Evolutionary conservation across 2,888 invertebrate species (phyloP), one percentile per base, ranked within the genome.

Genomic region (Tortrix viridana): DNA sequence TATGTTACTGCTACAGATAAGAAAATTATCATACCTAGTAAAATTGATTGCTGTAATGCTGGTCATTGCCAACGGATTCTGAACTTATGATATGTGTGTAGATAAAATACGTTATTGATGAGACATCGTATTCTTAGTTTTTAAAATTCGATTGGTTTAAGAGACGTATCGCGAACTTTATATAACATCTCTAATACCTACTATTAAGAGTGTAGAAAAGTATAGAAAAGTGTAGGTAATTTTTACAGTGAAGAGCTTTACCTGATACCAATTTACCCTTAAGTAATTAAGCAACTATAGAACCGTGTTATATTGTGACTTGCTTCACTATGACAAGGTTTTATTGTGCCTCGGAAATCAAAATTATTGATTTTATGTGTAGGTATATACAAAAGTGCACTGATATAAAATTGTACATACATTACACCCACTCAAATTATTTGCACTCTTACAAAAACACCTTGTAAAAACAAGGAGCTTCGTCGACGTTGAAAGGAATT

Each of bases 361-460:
- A 0, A 32, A 32, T 32, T 0, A 32, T 32, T n/a, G 1, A 32
- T 32, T 32, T 32, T 48, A 49, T 48, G 43, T 37, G 54, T 18
- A 49, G 12, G 60, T 61, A 56, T 60, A 32, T 65, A 60, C 56
- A 60, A 49, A 23, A n/a, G 56, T 61, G 56, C 46, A 55, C 26
- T 52, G 41, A 55, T 26, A 65, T 44, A 49, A 58, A 67, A 37
- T n/a, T 26, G 14, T 48, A 54, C 37, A 54, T 58, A 58, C 32
- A 56, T 37, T 48, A 62, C 57, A 62, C 62, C 62, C 62, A 62
- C 56, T 57, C 50, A 20, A n/a, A 49, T 57, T 56, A 57, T 46
- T 52, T 55, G 49, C 19, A 50, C 19, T 52, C 56, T 56, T 56
- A 46, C n/a, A n/a, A n/a, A n/a, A n/a, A n/a, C n/a, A n/a, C n/a